Percentiles rank a stretch among this genome's conserved stretches.
Evolutionary conservation across 2,797 vertebrate genomes (phyloP).

Genomic region (Eremophila alpestris): DNA sequence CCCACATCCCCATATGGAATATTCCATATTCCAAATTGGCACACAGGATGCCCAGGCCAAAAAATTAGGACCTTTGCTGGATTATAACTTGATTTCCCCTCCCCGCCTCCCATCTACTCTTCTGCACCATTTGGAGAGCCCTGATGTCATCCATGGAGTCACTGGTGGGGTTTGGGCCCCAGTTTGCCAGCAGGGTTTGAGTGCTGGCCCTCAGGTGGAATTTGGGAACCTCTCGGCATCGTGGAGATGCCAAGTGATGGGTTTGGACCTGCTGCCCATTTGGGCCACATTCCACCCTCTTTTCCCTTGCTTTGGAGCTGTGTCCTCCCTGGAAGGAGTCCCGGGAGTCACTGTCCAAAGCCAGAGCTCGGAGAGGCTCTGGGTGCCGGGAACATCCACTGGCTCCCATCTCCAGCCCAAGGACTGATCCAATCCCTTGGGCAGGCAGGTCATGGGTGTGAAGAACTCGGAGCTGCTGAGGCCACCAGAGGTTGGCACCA

Average conservation of each 20-base stretch:
- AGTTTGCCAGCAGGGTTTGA: neutral
- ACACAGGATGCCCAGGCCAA: accelerated
- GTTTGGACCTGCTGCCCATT: neutral
- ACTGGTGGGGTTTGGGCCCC: neutral
- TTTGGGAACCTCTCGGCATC: accelerated
- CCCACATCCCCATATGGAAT: neutral
- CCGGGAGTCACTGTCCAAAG: accelerated
- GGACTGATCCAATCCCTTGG: accelerated
- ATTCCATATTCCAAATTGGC: neutral
- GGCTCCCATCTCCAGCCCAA: neutral
- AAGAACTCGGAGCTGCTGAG: neutral
- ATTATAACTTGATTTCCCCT: neutral
- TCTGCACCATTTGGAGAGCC: accelerated
- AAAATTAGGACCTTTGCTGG: neutral
- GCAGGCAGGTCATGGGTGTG: neutral
- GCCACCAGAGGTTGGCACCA: neutral
- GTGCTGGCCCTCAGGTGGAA: accelerated
- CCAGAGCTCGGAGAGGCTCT: neutral
- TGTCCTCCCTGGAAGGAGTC: neutral
- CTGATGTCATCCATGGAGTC: neutral
- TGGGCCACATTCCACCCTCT: neutral
- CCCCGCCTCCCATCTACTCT: neutral
- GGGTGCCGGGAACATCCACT: neutral
- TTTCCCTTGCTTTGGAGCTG: accelerated
- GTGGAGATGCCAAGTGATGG: accelerated